Evolutionary conservation across 2,113 vertebrate genomes (phyloP), one percentile per base, ranked within the genome.

Genomic region (Grammomys dolichurus): DNA sequence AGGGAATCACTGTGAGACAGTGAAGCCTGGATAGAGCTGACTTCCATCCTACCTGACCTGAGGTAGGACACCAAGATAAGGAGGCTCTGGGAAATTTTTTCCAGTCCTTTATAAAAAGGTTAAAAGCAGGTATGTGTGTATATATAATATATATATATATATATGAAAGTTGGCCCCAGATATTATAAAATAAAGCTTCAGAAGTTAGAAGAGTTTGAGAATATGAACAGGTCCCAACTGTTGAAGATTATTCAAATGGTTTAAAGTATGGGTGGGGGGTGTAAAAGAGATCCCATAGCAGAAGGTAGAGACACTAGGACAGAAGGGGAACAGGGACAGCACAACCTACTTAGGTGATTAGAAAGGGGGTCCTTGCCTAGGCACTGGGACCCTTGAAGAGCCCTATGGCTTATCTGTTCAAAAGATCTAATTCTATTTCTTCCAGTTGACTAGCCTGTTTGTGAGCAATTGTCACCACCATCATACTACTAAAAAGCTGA

Each of bases 151-250:
- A 40, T 22, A 60, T 20, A 20, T 20, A 60, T 20, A 60, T 20
- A 40, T 58, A 24, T n/a, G n/a, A 36, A 0, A 26, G 12, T 82
- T 1, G 3, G 22, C 12, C 36, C 6, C 36, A 60, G 7, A 16
- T n/a, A 60, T 40, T 82, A 26, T 70, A 36, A 67, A 72, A 80
- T 19, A 84, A 40, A 82, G 16, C 12, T 40, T 26, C 33, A 84
- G 36, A 84, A 60, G 7, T 84, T 60, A 63, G 22, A 40, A 60
- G 13, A 9, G n/a, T 84, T 43, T 84, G n/a, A 63, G 81, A 84
- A 28, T 63, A 43, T 63, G 8, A 80, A 36, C 19, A 80, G 48
- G 8, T 33, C 22, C 24, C 22, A 84, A 4, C n/a, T 82, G 24
- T 40, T 63, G n/a, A 60, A 28, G 3, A 63, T 28, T 16, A 43